Percentiles rank a stretch among this genome's conserved stretches.
These are phyloP conservation scores for Fulica atra DNA, from an alignment of 2,113 vertebrate genomes.

Conservation along the genomic window DNA sequence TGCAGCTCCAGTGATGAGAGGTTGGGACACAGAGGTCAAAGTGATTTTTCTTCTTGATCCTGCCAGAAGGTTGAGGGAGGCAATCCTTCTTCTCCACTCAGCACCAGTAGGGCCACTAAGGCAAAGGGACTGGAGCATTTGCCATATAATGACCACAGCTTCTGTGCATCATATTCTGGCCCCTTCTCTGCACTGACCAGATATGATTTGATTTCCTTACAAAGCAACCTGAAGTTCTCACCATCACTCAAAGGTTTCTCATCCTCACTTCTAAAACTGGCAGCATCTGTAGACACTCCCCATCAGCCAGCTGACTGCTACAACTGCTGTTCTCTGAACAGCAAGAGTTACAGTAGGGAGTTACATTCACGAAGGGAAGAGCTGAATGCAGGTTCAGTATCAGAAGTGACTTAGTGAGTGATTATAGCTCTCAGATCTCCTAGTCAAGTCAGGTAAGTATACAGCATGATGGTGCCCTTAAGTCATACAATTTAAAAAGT, in stretches of 20 bases:
- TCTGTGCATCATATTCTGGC: neutral
- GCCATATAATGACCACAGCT: neutral
- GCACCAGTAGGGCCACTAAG: neutral
- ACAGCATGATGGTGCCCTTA: accelerated
- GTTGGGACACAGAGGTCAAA: neutral
- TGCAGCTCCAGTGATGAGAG: neutral
- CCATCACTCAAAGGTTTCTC: neutral
- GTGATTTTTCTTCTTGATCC: neutral
- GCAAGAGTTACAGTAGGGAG: neutral
- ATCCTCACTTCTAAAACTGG: neutral
- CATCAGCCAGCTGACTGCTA: neutral
- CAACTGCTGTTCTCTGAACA: neutral
- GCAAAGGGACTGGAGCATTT: neutral
- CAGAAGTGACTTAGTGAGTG: neutral
- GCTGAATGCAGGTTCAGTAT: neutral
- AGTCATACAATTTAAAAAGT: neutral
- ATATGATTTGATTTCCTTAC: neutral
- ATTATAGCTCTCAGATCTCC: neutral
- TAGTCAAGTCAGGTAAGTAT: neutral
- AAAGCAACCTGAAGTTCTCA: neutral
- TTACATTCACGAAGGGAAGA: neutral
- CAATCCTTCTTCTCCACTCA: neutral
- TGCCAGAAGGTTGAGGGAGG: neutral
- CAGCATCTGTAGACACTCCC: neutral
- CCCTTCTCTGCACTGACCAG: neutral